phyloP scores from a whole-genome alignment of 2,797 vertebrate genomes.

The Hapalemur alaotrensis region DNA sequence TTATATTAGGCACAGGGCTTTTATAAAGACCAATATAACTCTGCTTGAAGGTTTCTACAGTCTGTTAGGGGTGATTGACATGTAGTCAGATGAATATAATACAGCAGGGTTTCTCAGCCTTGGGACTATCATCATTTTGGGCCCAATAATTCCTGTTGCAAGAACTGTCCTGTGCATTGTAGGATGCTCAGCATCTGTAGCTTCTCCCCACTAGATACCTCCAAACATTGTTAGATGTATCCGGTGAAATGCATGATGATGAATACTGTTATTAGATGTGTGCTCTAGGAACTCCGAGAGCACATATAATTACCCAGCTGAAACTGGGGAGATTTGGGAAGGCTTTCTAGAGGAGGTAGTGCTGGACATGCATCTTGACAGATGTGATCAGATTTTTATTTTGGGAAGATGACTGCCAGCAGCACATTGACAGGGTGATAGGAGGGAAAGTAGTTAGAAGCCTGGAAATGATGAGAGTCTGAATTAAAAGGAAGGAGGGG shows the following conservation, averaged over 20 bases:
- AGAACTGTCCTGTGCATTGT: not conserved
- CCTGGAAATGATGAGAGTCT: not conserved
- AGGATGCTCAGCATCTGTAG: not conserved
- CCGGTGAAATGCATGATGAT: not conserved
- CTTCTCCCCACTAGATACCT: not conserved
- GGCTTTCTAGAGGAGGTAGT: not conserved
- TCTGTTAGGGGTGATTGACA: not conserved
- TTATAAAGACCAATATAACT: not conserved
- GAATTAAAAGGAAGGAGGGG: not conserved
- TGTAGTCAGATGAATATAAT: not conserved
- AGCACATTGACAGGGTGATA: not conserved
- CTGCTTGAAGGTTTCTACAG: not conserved
- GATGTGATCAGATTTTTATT: constrained; percentile 27
- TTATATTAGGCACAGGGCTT: not conserved
- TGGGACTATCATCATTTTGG: not conserved
- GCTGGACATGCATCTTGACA: not conserved
- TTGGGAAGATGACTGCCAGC: not conserved
- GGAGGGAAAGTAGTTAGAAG: not conserved
- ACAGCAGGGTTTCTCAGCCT: not conserved
- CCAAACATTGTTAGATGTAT: not conserved
- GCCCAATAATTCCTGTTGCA: not conserved
- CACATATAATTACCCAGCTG: not conserved
- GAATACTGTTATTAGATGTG: not conserved
- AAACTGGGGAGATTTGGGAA: not conserved
- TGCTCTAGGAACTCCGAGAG: not conserved